Evolutionary conservation across 2,888 invertebrate species (phyloP), one percentile per base, ranked within the genome.

Genomic region (Phymatocera aterrima): DNA sequence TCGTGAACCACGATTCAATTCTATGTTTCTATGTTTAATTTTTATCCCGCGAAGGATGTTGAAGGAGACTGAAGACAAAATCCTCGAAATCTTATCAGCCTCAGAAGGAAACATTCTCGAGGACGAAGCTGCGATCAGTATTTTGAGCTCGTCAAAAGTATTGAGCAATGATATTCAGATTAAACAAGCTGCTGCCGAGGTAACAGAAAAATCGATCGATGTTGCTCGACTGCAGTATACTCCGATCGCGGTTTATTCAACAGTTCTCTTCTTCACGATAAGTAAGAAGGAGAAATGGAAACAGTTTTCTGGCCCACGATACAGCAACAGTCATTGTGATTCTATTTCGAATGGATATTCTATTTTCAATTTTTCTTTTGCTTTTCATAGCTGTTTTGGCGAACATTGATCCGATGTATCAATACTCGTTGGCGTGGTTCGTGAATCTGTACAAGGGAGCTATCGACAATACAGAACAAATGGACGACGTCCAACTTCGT

Each of bases 361-460:
- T 28, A 21, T 54, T 54, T 18, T n/a, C 0, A 1, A 40, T 28
- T 43, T 18, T 61, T 57, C 37, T 51, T 24, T 46, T 34, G 61
- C n/a, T 75, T 60, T 12, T 91, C 91, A 75, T 87, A 95, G 96
- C 95, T 79, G 96, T 97, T 79, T 91, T 99, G 86, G 96, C 97
- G 5, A 95, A 96, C 86, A 97, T 99, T 83, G 98, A 99, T 91
- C 98, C 98, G 1, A 98, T 98, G 98, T 99, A 99, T 91, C 98
- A 98, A 89, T 99, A 98, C 90, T 98, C 98, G 0, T 92, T 99
- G 84, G 94, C 94, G 1, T 99, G 98, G 98, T 98, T 98, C 90
- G 96, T 98, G 86, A 95, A 96, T 83, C 92, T 98, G 37, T 99
- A 96, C 90, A 95, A 95, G 84, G 92, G 94, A 65, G 94, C 97